Evolutionary conservation across 2,888 invertebrate genomes (phyloP), one percentile per base, ranked within the genome.

Genomic region (Lepidochrysops patricia): DNA sequence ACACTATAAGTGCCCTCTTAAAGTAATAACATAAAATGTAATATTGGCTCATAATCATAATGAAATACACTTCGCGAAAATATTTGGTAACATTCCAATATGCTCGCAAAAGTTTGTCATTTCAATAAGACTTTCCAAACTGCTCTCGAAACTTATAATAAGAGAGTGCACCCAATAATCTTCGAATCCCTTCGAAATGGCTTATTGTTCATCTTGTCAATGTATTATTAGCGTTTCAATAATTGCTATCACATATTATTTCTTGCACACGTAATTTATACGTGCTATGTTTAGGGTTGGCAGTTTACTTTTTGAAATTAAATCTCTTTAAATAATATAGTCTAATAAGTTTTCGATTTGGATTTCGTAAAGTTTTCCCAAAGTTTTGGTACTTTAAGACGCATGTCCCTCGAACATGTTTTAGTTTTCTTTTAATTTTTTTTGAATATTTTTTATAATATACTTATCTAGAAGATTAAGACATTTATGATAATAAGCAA

Each of bases 191-290:
- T 50, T 25, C 15, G 26, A 35, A 52, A 52, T 52, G 19, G 34
- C 35, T 52, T 62, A 68, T 68, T 68, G 67, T 68, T 58, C 57
- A 57, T 26, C 49, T 64, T 61, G 61, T 62, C 61, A 62, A 64
- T 58, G 60, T 60, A 62, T 64, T 63, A 65, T 65, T 66, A 66
- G 62, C 60, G 60, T 62, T 61, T 61, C 62, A 29, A 61, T 61
- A 62, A 65, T 67, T 62, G 60, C 60, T 58, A 48, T 59, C 61
- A 59, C 59, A 61, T 57, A 57, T 61, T 57, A n/a, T 57, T 48
- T 58, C 60, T 57, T 15, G 52, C 57, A 60, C 59, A 61, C 29
- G 60, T 48, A 50, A 37, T 56, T 50, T 56, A 34, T 58, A 58
- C 58, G 58, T 58, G 58, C 23, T 49, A 26, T 58, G 50, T 34